Evolutionary conservation across 1,140 invertebrate genomes (phyloP).

Genomic region (Pachypeltis micranthus): DNA sequence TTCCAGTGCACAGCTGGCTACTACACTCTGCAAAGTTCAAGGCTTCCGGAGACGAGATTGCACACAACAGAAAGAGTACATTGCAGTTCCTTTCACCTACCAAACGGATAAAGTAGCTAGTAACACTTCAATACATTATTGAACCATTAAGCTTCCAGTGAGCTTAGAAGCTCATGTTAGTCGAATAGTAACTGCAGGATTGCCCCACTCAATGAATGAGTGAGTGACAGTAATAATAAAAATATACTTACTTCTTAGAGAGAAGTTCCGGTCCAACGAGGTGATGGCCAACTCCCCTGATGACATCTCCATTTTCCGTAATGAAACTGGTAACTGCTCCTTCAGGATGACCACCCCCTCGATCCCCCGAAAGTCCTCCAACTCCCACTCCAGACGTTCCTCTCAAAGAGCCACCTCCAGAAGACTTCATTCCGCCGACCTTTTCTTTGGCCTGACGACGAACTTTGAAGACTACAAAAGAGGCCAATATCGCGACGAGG

Average conservation of each 20-base stretch:
- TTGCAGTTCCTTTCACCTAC: too few relatives aligned
- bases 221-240: background rate
- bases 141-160: too few relatives aligned
- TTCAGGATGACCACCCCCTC: constrained; percentile 30
- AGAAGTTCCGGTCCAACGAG: constrained; percentile 65
- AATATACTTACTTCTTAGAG: constrained; percentile 50
- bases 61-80: too few relatives aligned
- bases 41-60: too few relatives aligned
- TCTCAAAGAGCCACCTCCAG: constrained; percentile 42
- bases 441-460: constrained; percentile 76
- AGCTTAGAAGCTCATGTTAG: too few relatives aligned
- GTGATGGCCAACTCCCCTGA: constrained; percentile 51
- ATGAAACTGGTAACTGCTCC: constrained; percentile 44
- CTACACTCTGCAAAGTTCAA: too few relatives aligned
- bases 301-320: constrained; percentile 52
- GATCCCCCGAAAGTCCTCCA: constrained; percentile 12
- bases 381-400: constrained; percentile 25
- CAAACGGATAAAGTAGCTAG: too few relatives aligned
- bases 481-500: constrained; percentile 73
- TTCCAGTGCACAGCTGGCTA: too few relatives aligned
- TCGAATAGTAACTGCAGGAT: too few relatives aligned
- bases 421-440: constrained; percentile 44
- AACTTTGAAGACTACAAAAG: constrained; percentile 77
- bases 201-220: background rate
- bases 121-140: too few relatives aligned